Base-by-base conservation (phyloP, 1,140 invertebrate genomes). In the Andrena cerasifolii region DNA sequence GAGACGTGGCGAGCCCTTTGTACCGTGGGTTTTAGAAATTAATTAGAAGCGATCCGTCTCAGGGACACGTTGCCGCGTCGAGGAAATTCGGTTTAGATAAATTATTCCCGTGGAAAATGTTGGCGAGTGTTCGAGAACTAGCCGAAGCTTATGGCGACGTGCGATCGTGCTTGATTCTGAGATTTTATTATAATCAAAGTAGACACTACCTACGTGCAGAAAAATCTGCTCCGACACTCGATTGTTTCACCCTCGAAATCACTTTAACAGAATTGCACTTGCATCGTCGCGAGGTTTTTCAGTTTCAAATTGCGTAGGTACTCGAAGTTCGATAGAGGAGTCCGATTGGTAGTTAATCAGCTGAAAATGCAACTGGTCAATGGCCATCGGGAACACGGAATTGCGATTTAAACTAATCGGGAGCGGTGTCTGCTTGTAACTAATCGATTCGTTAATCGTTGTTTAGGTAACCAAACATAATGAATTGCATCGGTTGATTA, bases 401-500 rank as follows among this genome's bases (percentile, higher is more conserved):
- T 63, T 16, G 14, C 61, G 3, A 12, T 28, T 63, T 45, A 63
- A 63, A 63, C 36, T 45, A 63, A 28, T 63, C 36, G 36, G 14
- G 1, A 43, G n/a, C 36, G 2, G 2, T 14, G 10, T 45, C 36
- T 24, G 3, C 7, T 21, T 16, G 21, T 24, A 40, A 40, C 21
- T 62, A 62, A 62, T 62, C 36, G 59, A 62, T 62, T 62, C 33
- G 33, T 62, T 40, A 62, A 62, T 62, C 59, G 21, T 26, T 62
- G 31, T 24, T 40, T 8, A 24, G 33, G 33, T 40, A 62, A 24
- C 12, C 31, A 10, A 40, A 40, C 3, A 21, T 40, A 24, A 62
- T 40, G 59, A 40, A 40, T 62, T 40, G n/a, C 12, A 8, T 21
- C 56, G 36, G 31, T 21, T 59, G 6, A 28, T 16, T 36, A 21